phyloP scores from a whole-genome alignment of 92 coral and sea anemone species.

The Desmophyllum pertusum region DNA sequence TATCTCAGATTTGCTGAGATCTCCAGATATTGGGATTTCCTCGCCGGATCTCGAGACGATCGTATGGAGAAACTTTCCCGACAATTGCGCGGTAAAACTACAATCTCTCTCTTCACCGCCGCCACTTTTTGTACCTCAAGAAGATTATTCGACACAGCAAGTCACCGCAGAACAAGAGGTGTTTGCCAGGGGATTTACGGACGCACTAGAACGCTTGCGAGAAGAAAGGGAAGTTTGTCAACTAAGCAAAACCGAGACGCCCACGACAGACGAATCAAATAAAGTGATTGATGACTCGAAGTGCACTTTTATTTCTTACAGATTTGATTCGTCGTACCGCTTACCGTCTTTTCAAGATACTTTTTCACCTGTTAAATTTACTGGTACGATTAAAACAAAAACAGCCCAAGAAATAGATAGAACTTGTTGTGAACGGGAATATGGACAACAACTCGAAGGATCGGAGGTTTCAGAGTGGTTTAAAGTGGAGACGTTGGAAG shows the following conservation, averaged over 20 bases:
- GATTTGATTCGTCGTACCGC: constrained; percentile 74
- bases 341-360: constrained; percentile 86
- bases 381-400: constrained; percentile 42
- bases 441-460: constrained; percentile 19
- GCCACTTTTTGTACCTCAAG: constrained; percentile 26
- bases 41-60: constrained; percentile 84
- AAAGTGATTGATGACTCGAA: constrained; percentile 58
- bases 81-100: constrained; percentile 21
- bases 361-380: constrained; percentile 49
- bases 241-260: constrained; percentile 31
- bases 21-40: constrained; percentile 82
- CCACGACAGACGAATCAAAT: constrained; percentile 20
- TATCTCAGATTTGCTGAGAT: constrained; percentile 70
- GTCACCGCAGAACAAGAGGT: constrained; percentile 87
- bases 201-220: constrained; percentile 73
- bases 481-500: constrained; percentile 76
- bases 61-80: constrained; percentile 66
- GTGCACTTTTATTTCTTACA: constrained; percentile 79
- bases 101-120: constrained; percentile 29
- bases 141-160: constrained; percentile 34
- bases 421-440: constrained; percentile 20
- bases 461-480: constrained; percentile 53
- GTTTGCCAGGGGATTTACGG: constrained; percentile 88
- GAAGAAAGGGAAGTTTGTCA: constrained; percentile 57
- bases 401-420: constrained; percentile 12